These are phyloP conservation scores for Anguilla japonica DNA, from an alignment of 2,113 vertebrate genomes.

Conservation along the genomic window DNA sequence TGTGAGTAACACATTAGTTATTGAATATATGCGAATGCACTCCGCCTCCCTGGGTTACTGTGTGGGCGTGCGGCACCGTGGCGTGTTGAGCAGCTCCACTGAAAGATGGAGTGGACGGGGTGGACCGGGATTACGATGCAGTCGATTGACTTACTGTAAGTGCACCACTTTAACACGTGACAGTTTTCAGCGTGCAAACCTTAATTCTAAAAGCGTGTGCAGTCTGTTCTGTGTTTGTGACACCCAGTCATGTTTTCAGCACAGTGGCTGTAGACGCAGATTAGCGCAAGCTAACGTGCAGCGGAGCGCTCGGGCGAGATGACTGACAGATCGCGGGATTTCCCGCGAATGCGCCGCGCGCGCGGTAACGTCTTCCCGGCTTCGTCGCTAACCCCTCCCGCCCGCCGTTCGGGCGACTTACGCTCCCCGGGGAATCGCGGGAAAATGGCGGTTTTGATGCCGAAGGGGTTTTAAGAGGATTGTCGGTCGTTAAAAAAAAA, in stretches of 20 bases:
- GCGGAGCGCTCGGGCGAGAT: neutral
- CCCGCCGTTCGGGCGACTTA: slow-evolving; percentile 17
- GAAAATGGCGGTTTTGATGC: slow-evolving; percentile 1
- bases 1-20: neutral
- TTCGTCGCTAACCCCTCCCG: neutral
- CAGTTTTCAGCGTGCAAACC: neutral
- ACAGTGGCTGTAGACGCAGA: neutral
- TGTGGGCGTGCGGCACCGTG: neutral
- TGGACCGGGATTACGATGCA: neutral
- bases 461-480: slow-evolving; percentile 27
- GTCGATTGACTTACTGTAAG: neutral
- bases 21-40: neutral
- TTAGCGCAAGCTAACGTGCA: neutral
- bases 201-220: neutral
- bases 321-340: slow-evolving; percentile 16
- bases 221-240: neutral
- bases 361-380: neutral
- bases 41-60: neutral
- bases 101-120: neutral
- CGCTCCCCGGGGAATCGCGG: slow-evolving; percentile 12
- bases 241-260: neutral
- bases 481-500: slow-evolving; percentile 36
- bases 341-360: neutral
- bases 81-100: neutral
- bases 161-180: neutral